A percentile compares a stretch with the other conserved stretches of the same genome.
phyloP scores from a whole-genome alignment of 2,797 vertebrate genomes.

The Graptemys geographica region DNA sequence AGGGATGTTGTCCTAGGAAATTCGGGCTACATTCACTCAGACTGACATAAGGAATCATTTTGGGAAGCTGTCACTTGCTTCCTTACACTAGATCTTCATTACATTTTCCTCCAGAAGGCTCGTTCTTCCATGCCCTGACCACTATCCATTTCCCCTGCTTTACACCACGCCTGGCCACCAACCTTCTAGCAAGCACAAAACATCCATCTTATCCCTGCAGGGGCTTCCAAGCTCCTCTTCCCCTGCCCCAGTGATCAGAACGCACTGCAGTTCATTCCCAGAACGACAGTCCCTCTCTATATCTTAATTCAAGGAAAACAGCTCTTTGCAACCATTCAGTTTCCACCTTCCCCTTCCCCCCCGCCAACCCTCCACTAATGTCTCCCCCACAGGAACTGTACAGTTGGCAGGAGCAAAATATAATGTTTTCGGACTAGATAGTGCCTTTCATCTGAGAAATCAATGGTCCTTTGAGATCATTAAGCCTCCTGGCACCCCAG shows the following conservation, averaged over 20 bases:
- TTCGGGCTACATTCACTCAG: fast-evolving
- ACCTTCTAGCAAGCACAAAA: background rate
- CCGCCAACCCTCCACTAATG: too few species aligned
- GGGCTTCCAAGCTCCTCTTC: background rate
- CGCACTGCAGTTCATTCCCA: background rate
- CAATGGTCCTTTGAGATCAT: too few species aligned
- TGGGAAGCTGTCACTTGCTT: fast-evolving
- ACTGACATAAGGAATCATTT: background rate
- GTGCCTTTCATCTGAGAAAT: background rate
- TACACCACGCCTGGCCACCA: fast-evolving
- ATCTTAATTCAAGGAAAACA: background rate
- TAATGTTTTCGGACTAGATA: fast-evolving
- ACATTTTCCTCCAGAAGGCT: background rate
- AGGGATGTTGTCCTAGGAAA: fast-evolving
- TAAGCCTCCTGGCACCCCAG: background rate
- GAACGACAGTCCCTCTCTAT: too few species aligned
- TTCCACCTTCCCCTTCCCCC: fast-evolving
- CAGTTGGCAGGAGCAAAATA: background rate
- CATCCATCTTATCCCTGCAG: background rate
- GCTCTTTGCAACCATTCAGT: fast-evolving
- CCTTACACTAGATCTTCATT: background rate
- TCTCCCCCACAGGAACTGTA: fast-evolving
- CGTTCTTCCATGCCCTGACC: background rate
- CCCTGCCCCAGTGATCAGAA: background rate
- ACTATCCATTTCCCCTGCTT: background rate